A percentile compares a stretch with the other conserved stretches of the same genome.
Conservation (phyloP, 2,797 vertebrate genomes). For the Spinibarbus caldwelli region DNA sequence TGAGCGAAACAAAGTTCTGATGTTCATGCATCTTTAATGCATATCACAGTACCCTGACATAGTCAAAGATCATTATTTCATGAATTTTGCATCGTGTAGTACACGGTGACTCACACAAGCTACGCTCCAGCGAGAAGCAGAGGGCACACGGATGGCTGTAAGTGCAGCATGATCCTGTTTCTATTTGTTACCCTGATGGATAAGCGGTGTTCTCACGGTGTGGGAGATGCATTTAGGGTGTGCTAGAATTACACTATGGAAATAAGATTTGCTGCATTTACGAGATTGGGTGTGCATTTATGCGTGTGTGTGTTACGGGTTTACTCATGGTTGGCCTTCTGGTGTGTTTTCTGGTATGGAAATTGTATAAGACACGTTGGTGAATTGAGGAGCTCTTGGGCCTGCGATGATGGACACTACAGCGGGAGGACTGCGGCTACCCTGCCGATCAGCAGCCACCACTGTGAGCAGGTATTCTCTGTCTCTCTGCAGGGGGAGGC, state of each 20-base stretch:
- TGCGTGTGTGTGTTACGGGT: conserved; percentile 6
- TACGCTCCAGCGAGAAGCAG: conserved; percentile 18
- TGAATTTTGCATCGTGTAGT: conserved; percentile 45
- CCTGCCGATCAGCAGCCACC: conserved; percentile 81
- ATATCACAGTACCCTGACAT: conserved; percentile 50
- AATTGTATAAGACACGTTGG: conserved; percentile 80
- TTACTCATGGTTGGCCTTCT: conserved; percentile 82
- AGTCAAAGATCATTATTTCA: conserved; percentile 50
- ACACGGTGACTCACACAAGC: conserved; percentile 27
- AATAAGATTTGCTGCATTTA: conserved; percentile 43
- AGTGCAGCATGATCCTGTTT: conserved; percentile 34
- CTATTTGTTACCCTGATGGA: conserved; percentile 41
- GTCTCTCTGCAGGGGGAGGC: conserved; percentile 81
- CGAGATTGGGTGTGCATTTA: conserved; percentile 17
- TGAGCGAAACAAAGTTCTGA: conserved; percentile 21
- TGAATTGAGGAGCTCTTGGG: conserved; percentile 83
- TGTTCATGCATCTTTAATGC: conserved; percentile 54
- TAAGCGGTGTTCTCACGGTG: conserved; percentile 29
- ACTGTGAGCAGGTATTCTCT: conserved; percentile 85
- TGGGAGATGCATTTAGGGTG: conserved; percentile 30
- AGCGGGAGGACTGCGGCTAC: conserved; percentile 79
- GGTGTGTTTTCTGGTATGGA: conserved; percentile 81
- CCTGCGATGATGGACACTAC: conserved; percentile 84
- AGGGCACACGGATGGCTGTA: conserved; percentile 1
- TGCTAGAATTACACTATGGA: conserved; percentile 33